Conservation (phyloP, 2,797 vertebrate genomes). For the Crax fasciolata region DNA sequence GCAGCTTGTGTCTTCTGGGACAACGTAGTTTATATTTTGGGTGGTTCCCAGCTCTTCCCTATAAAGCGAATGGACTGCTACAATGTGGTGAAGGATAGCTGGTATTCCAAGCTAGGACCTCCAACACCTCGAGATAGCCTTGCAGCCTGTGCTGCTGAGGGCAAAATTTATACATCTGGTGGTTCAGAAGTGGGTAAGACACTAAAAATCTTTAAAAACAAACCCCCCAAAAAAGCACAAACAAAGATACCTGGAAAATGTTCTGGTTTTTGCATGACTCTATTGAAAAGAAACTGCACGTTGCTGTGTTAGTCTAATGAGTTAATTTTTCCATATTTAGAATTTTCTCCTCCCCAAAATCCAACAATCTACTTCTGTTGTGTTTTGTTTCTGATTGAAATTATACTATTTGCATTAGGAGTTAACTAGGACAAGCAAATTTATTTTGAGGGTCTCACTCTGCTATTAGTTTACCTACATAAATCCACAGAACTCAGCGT, state of each 20-base stretch:
- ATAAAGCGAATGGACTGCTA: conserved; percentile 99
- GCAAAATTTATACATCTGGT: conserved; percentile 98
- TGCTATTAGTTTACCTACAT: neutral
- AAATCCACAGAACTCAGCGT: neutral
- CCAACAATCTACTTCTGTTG: neutral
- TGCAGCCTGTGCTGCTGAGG: conserved; percentile 94
- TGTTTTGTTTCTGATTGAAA: conserved; percentile 34
- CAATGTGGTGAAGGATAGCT: conserved; percentile 98
- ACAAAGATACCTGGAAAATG: conserved; percentile 43
- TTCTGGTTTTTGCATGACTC: conserved; percentile 70
- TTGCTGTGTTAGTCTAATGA: conserved; percentile 49
- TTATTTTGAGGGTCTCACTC: neutral
- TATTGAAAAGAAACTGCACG: conserved; percentile 63
- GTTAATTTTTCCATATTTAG: neutral
- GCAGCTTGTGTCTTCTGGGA: conserved; percentile 98
- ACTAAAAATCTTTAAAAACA: conserved; percentile 77
- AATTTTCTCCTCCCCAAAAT: neutral
- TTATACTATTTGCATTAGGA: neutral
- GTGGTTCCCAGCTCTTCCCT: conserved; percentile 97
- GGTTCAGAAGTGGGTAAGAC: conserved; percentile 97
- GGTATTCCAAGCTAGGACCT: conserved; percentile 98
- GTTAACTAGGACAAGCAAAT: neutral
- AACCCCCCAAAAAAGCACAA: conserved; percentile 54
- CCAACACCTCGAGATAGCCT: conserved; percentile 97
- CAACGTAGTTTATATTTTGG: conserved; percentile 98